Conservation (phyloP, 2,113 vertebrate genomes). For the Chloroceryle aenea region DNA sequence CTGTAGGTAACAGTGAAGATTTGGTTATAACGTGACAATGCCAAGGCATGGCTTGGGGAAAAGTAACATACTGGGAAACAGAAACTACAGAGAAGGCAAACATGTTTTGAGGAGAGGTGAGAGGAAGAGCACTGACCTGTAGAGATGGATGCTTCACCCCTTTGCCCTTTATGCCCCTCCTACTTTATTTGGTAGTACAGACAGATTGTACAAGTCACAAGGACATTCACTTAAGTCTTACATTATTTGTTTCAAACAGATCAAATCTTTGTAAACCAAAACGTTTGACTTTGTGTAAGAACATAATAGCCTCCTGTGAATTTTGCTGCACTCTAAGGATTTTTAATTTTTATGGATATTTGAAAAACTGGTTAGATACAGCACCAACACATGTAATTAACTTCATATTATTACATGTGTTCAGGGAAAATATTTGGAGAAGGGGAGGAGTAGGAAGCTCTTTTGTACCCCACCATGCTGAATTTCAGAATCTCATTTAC, state of each 20-base stretch:
- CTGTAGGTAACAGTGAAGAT: neutral
- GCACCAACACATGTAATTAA: neutral
- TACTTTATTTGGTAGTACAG: neutral
- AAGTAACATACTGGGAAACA: neutral
- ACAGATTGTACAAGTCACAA: neutral
- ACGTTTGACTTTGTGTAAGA: neutral
- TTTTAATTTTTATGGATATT: neutral
- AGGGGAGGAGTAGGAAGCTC: neutral
- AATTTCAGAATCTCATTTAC: neutral
- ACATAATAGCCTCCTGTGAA: neutral
- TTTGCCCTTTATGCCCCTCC: neutral
- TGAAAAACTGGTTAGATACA: neutral
- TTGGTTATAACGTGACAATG: fast-evolving
- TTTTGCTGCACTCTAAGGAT: neutral
- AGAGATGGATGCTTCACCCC: neutral
- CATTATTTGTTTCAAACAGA: neutral
- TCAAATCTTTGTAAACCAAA: neutral
- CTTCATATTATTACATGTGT: neutral
- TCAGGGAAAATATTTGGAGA: neutral
- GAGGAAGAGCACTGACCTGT: neutral
- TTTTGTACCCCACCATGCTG: fast-evolving
- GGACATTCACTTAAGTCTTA: neutral
- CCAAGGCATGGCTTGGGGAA: neutral
- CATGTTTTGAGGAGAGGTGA: neutral
- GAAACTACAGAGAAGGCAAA: neutral